phyloP scores from a whole-genome alignment of 2,888 invertebrate species.

The Diadegma fenestrale region DNA sequence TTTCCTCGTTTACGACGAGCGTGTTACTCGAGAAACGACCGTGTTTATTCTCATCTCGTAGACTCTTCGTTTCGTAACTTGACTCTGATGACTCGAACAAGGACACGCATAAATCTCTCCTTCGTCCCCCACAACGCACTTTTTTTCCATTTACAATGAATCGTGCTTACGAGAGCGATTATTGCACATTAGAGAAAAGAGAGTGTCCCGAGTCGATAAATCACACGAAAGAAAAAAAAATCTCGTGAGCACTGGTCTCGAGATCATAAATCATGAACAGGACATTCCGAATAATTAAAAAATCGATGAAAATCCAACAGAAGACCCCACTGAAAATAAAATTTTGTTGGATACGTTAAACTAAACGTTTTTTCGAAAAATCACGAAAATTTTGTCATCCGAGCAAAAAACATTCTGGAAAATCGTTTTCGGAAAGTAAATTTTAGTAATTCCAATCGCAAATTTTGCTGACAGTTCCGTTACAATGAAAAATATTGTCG shows the following conservation, averaged over 20 bases:
- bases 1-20: not conserved
- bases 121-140: conserved; percentile 10
- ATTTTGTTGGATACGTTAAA: too few species aligned
- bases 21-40: conserved; percentile 26
- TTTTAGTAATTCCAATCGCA: too few species aligned
- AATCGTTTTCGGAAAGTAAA: too few species aligned
- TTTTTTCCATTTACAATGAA: conserved; percentile 8
- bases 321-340: too few species aligned
- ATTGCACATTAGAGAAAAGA: conserved; percentile 33
- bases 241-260: not conserved
- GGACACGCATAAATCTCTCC: conserved; percentile 37
- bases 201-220: conserved; percentile 11
- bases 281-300: not conserved
- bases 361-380: too few species aligned
- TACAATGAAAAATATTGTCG: too few species aligned
- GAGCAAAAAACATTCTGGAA: too few species aligned
- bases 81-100: conserved; percentile 20
- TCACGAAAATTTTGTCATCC: too few species aligned
- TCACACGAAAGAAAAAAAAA: conserved; percentile 6
- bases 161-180: conserved; percentile 4
- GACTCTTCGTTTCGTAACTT: conserved; percentile 13
- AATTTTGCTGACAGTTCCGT: too few species aligned
- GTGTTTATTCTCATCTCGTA: conserved; percentile 13
- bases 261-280: conserved; percentile 12
- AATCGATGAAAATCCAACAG: not conserved